phyloP scores from a whole-genome alignment of 2,113 vertebrate species.

The Zapornia atra region DNA sequence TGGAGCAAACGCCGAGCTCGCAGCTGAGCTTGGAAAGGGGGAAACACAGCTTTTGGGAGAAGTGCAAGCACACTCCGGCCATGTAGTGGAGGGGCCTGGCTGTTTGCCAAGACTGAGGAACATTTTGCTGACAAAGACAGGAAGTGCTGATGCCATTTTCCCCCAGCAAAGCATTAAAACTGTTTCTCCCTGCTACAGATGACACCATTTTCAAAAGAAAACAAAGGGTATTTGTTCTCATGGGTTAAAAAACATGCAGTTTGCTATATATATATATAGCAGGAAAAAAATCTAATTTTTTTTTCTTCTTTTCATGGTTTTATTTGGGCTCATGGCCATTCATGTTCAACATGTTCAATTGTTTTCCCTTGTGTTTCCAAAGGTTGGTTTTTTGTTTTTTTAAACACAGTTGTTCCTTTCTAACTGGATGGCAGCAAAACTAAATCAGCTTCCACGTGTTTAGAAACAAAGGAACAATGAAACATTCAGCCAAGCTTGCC shows the following conservation, averaged over 20 bases:
- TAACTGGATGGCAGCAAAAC: neutral
- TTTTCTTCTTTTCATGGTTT: neutral
- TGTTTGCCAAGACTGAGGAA: neutral
- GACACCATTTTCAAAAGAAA: neutral
- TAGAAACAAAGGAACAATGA: slow-evolving; percentile 36
- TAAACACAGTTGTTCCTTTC: neutral
- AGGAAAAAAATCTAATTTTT: neutral
- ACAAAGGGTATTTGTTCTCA: neutral
- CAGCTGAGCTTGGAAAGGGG: neutral
- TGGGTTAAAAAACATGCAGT: neutral
- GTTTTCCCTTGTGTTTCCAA: neutral
- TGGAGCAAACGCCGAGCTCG: neutral
- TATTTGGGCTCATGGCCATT: neutral
- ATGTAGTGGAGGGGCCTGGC: neutral
- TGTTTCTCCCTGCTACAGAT: neutral
- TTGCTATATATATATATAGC: neutral
- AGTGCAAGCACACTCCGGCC: fast-evolving
- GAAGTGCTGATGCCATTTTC: neutral
- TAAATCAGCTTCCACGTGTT: neutral
- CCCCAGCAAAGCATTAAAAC: neutral
- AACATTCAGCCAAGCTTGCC: slow-evolving; percentile 34
- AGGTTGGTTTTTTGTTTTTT: neutral
- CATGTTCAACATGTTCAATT: neutral
- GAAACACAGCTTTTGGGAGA: neutral
- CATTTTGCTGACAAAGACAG: neutral